phyloP scores from a whole-genome alignment of 2,888 invertebrate species.

The Nemapogon koenigi region DNA sequence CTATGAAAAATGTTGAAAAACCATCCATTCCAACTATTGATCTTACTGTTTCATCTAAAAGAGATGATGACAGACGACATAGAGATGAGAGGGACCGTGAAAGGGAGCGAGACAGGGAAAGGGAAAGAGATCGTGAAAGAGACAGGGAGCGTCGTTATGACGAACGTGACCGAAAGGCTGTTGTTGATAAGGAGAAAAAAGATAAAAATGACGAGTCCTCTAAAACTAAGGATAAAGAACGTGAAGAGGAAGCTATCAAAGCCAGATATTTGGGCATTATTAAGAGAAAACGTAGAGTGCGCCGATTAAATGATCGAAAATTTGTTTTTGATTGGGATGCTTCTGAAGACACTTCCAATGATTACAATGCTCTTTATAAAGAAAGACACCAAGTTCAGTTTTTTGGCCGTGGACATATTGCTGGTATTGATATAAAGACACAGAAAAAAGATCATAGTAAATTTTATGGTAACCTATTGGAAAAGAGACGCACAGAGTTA shows the following conservation, averaged over 20 bases:
- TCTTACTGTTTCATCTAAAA: slow-evolving; percentile 56
- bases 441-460: slow-evolving; percentile 95
- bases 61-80: slow-evolving; percentile 44
- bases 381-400: slow-evolving; percentile 97
- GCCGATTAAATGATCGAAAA: slow-evolving; percentile 95
- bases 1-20: slow-evolving; percentile 69
- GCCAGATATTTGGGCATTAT: slow-evolving; percentile 93
- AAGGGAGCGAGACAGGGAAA: slow-evolving; percentile 29
- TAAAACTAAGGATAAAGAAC: slow-evolving; percentile 83
- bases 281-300: slow-evolving; percentile 90
- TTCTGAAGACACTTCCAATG: slow-evolving; percentile 96
- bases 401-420: slow-evolving; percentile 96
- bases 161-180: slow-evolving; percentile 56
- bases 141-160: slow-evolving; percentile 69
- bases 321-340: slow-evolving; percentile 99
- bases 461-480: slow-evolving; percentile 95
- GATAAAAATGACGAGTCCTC: slow-evolving; percentile 58
- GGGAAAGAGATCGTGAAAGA: slow-evolving; percentile 70
- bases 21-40: slow-evolving; percentile 49
- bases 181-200: slow-evolving; percentile 54
- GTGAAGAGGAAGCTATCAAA: slow-evolving; percentile 93
- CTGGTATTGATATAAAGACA: slow-evolving; percentile 97
- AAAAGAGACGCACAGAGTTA: slow-evolving; percentile 92
- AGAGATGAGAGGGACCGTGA: slow-evolving; percentile 36
- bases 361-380: slow-evolving; percentile 97